These are phyloP conservation scores for Entosphenus tridentatus DNA, from an alignment of 2,113 vertebrate genomes.

Conservation along the genomic window DNA sequence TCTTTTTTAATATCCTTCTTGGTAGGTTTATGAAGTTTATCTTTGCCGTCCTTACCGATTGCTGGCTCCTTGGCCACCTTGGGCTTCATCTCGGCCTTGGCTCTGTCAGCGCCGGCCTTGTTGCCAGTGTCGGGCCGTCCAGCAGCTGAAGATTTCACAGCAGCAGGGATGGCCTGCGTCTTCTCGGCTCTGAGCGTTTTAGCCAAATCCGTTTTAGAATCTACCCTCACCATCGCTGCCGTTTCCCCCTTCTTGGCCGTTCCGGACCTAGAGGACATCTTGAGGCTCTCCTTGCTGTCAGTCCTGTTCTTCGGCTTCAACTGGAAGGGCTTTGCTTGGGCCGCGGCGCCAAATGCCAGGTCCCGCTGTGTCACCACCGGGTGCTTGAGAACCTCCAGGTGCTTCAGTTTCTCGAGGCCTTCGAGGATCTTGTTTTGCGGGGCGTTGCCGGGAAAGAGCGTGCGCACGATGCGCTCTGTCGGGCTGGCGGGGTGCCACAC, in stretches of 20 bases:
- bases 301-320: slow-evolving; percentile 72
- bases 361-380: slow-evolving; percentile 86
- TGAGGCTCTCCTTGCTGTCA: slow-evolving; percentile 88
- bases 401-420: background rate
- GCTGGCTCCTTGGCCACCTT: slow-evolving; percentile 26
- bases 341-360: slow-evolving; percentile 31
- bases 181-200: slow-evolving; percentile 58
- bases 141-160: slow-evolving; percentile 21
- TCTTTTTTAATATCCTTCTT: slow-evolving; percentile 77
- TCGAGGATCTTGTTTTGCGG: background rate
- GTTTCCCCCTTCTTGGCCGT: slow-evolving; percentile 43
- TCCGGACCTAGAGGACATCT: slow-evolving; percentile 46
- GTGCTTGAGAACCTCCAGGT: slow-evolving; percentile 23
- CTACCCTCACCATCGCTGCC: slow-evolving; percentile 35
- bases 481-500: slow-evolving; percentile 4
- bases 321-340: slow-evolving; percentile 44
- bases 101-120: slow-evolving; percentile 27
- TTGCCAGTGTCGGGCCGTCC: slow-evolving; percentile 22
- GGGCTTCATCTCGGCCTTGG: slow-evolving; percentile 36
- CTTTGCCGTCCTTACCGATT: slow-evolving; percentile 64
- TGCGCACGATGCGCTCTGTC: background rate
- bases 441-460: slow-evolving; percentile 1
- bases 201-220: slow-evolving; percentile 36
- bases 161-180: slow-evolving; percentile 11
- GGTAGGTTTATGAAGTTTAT: slow-evolving; percentile 46